Percentiles rank a stretch among this genome's conserved stretches.
Conservation (phyloP, 2,888 invertebrate genomes). For the Caenorhabditis imperialis region DNA sequence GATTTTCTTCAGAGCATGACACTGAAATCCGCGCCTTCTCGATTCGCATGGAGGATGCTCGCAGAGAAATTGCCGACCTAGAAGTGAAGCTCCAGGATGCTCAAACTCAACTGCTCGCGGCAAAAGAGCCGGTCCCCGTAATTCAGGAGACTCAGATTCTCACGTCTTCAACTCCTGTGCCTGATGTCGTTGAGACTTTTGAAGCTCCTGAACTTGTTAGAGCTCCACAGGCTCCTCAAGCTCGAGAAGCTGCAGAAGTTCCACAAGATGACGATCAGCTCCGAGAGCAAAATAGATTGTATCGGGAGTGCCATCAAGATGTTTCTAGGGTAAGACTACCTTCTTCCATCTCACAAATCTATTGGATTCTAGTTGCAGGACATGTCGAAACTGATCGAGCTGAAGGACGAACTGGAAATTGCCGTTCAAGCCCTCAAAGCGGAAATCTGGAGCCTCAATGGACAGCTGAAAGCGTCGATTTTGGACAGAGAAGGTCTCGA, state of each 20-base stretch:
- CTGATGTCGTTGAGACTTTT: not conserved
- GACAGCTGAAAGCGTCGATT: slow-evolving; percentile 68
- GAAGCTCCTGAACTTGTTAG: slow-evolving; percentile 1
- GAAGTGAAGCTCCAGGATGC: slow-evolving; percentile 23
- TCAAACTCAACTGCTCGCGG: not conserved
- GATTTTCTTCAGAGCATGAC: slow-evolving; percentile 1
- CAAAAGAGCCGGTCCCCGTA: not conserved
- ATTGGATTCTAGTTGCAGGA: slow-evolving; percentile 23
- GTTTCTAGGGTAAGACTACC: slow-evolving; percentile 13
- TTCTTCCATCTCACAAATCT: not conserved
- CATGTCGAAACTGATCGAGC: slow-evolving; percentile 51
- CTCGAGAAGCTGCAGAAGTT: not conserved
- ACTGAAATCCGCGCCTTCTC: slow-evolving; percentile 27
- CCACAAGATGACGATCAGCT: not conserved
- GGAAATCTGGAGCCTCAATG: slow-evolving; percentile 75
- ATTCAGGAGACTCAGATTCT: slow-evolving; percentile 18
- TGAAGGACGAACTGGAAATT: slow-evolving; percentile 71
- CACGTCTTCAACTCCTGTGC: slow-evolving; percentile 3
- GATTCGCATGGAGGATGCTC: slow-evolving; percentile 17
- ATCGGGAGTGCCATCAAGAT: slow-evolving; percentile 48
- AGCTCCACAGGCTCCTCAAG: not conserved
- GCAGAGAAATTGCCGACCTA: slow-evolving; percentile 31
- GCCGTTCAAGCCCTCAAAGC: slow-evolving; percentile 71
- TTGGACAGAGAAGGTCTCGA: slow-evolving; percentile 58
- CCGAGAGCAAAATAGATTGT: slow-evolving; percentile 38